Base-by-base conservation (phyloP, 2,888 invertebrate genomes). In the Ophion costatus region DNA sequence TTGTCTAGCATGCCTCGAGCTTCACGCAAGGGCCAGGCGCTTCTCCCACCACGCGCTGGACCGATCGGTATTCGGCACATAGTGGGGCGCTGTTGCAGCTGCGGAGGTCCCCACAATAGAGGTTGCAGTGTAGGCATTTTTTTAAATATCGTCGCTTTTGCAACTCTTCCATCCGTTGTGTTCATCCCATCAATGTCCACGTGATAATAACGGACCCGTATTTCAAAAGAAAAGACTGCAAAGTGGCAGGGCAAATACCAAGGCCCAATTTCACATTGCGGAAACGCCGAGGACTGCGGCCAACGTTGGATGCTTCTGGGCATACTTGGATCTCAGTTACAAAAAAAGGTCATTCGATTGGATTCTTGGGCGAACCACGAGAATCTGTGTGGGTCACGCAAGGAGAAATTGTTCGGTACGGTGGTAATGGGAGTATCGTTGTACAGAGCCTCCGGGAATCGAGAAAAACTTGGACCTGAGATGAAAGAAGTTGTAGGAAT, bases 361-460 rank as follows among this genome's bases (percentile, higher is more conserved):
- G 75, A 51, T 69, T 56, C 22, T 75, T 33, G 57, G 71, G 45
- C 67, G 67, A 10, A 56, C 42, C 63, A 57, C 17, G 42, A 38
- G 38, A 38, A 61, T 64, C 42, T 67, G 76, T 76, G 71, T 73
- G 71, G 56, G 61, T 78, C 77, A 67, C 64, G 67, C 63, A 74
- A 63, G 73, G 45, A 63, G 77, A 64, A 69, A 80, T 61, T 20
- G 38, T 38, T 38, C 38, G 38, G 38, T 38, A 38, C 38, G 38
- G 7, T 9, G 38, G 7, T 38, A 51, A 59, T 45, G 56, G 66
- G 17, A 51, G 51, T 51, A 17, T 51, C 51, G 51, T 17, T 64
- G 17, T 64, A 64, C 33, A 29, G 64, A 33, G 22, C 17, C n/a
- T 64, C 29, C 69, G 69, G 59, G 14, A 70, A 64, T 61, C 59